Evolutionary conservation across 1,140 invertebrate genomes (phyloP).

Genomic region (Drosophila tristis): DNA sequence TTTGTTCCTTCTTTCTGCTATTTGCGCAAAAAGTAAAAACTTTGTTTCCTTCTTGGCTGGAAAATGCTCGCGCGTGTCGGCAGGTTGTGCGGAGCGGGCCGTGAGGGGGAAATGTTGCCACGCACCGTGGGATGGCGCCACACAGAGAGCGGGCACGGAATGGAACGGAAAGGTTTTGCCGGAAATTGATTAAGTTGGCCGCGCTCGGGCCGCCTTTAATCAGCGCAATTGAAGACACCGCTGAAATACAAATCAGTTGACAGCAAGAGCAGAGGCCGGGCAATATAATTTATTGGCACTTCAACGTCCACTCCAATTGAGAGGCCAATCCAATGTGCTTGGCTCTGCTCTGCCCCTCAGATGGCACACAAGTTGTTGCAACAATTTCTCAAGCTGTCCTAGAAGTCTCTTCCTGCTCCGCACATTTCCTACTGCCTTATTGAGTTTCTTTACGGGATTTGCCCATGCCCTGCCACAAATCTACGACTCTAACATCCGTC

Average conservation of each 20-base stretch:
- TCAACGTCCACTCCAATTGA: not conserved
- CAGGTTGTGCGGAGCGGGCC: too few relatives aligned
- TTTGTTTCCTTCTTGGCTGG: slow-evolving; percentile 34
- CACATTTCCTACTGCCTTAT: too few relatives aligned
- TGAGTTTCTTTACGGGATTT: too few relatives aligned
- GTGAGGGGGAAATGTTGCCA: not conserved
- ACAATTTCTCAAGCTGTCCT: too few relatives aligned
- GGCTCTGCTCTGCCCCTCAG: too few relatives aligned
- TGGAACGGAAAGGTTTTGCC: slow-evolving; percentile 44
- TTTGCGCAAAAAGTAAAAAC: slow-evolving; percentile 31
- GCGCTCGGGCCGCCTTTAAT: slow-evolving; percentile 56
- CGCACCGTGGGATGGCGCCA: too few relatives aligned
- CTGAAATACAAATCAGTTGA: slow-evolving; percentile 65
- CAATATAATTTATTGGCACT: slow-evolving; percentile 2
- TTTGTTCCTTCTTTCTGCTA: not conserved
- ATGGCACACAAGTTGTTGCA: too few relatives aligned
- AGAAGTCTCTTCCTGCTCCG: too few relatives aligned
- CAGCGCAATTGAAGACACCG: slow-evolving; percentile 48
- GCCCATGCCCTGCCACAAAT: too few relatives aligned
- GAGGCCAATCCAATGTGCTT: slow-evolving; percentile 34
- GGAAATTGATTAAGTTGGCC: slow-evolving; percentile 76
- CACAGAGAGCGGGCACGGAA: too few relatives aligned
- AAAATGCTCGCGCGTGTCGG: slow-evolving; percentile 48
- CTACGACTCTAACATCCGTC: too few relatives aligned
- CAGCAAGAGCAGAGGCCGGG: slow-evolving; percentile 15